Base-by-base conservation (phyloP, 2,888 invertebrate species). In the Trachelus troglodyta region DNA sequence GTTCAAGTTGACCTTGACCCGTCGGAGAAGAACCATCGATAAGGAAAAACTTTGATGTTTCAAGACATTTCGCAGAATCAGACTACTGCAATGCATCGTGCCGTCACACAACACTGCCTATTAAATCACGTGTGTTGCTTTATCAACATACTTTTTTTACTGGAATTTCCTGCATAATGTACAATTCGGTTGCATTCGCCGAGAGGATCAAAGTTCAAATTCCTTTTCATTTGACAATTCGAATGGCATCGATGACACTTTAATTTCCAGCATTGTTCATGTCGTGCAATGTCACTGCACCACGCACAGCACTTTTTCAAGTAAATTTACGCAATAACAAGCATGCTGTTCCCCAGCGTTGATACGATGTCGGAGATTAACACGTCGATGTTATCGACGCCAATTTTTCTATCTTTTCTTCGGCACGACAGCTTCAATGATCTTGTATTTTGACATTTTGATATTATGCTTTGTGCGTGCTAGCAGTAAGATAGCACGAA, bases 1-100 rank as follows among this genome's bases (percentile, higher is more conserved):
- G 77, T 76, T 80, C 74, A 80, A 69, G 73, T 56, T 79, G 83
- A 81, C 83, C 85, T 82, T 85, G 85, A 86, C 84, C 85, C 71
- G 71, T 81, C 74, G 69, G 73, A 78, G 34, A 33, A 82, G 74
- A 37, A 81, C 23, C 69, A 56, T 40, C 73, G 79, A 79, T 80
- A 69, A 77, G 75, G 40, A 75, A 75, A 76, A 71, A 34, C 56
- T 76, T 74, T 81, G 71, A 56, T 23, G 56, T 56, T 56, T 56
- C 56, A 9, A 56, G 56, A 56, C 56, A 56, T 23, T 56, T 56
- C 23, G 56, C 56, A 56, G 56, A 56, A 15, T 56, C 9, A 9
- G 9, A 56, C 0, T 56, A 23, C 23, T 9, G 56, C 56, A 56
- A 3, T 56, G 23, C 23, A 9, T 23, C 56, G 56, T 23, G 23